Conservation (phyloP, 2,797 vertebrate species). For the Crenuchus spilurus region DNA sequence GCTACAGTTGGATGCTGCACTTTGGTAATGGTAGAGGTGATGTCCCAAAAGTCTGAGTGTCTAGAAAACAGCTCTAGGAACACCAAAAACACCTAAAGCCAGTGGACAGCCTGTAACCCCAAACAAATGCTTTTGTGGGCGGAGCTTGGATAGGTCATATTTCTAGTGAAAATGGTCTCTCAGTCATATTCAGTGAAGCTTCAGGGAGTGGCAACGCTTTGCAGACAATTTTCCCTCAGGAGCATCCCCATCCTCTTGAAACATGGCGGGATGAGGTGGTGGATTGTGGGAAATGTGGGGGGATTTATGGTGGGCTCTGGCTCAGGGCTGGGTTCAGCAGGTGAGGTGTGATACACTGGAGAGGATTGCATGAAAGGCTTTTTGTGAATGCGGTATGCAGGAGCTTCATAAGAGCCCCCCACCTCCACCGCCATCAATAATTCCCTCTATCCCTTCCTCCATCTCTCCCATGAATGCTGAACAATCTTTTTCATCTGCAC, state of each 20-base stretch:
- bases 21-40: no score
- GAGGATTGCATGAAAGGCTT: constrained; percentile 49
- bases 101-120: no score
- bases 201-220: not conserved
- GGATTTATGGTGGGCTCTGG: constrained; percentile 16
- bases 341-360: constrained; percentile 35
- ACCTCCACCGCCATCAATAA: constrained; percentile 51
- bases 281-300: not conserved
- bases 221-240: constrained; percentile 4
- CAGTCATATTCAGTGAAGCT: not conserved
- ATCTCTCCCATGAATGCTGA: constrained; percentile 51
- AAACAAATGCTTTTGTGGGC: no score
- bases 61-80: no score
- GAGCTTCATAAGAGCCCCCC: constrained; percentile 54
- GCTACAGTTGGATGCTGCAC: no score
- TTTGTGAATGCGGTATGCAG: constrained; percentile 46
- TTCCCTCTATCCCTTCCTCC: constrained; percentile 55
- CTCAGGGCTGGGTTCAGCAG: constrained; percentile 31
- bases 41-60: no score
- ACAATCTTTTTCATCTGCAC: constrained; percentile 51
- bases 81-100: no score
- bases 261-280: not conserved
- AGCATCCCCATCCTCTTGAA: constrained; percentile 3
- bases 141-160: no score
- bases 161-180: not conserved